These are phyloP conservation scores for Antheraea assamensis DNA, from an alignment of 2,888 invertebrate species.

Conservation along the genomic window DNA sequence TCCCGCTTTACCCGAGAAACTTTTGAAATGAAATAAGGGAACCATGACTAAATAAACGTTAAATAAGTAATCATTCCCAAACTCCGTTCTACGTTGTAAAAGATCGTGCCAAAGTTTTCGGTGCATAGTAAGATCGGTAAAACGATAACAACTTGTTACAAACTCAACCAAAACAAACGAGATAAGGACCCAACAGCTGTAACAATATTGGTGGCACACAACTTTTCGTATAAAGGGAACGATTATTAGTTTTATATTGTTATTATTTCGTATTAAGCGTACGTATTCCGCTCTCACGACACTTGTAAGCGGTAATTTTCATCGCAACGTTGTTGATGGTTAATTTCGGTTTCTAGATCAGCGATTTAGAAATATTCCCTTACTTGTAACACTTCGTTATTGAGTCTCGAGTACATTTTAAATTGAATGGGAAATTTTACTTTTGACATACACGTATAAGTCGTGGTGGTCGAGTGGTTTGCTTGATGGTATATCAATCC, in stretches of 20 bases:
- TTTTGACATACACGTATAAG: too few relatives aligned
- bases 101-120: slow-evolving; percentile 8
- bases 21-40: background rate
- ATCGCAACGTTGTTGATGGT: background rate
- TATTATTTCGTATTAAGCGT: slow-evolving; percentile 26
- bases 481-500: too few relatives aligned
- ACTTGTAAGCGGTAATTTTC: slow-evolving; percentile 12
- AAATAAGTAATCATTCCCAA: slow-evolving; percentile 1
- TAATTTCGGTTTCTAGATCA: background rate
- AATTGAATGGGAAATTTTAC: background rate
- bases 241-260: slow-evolving; percentile 44
- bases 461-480: too few relatives aligned
- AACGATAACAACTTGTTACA: slow-evolving; percentile 29
- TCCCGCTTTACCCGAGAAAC: slow-evolving; percentile 1
- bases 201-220: slow-evolving; percentile 39
- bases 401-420: background rate
- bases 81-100: slow-evolving; percentile 3
- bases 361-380: background rate
- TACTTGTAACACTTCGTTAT: background rate
- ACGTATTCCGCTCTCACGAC: slow-evolving; percentile 26
- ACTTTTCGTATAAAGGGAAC: slow-evolving; percentile 46
- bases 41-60: background rate
- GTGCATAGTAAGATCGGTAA: slow-evolving; percentile 10
- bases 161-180: slow-evolving; percentile 38
- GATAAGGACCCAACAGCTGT: slow-evolving; percentile 43